These are phyloP conservation scores for Gortyna flavago DNA, from an alignment of 2,888 invertebrate species.

Conservation along the genomic window DNA sequence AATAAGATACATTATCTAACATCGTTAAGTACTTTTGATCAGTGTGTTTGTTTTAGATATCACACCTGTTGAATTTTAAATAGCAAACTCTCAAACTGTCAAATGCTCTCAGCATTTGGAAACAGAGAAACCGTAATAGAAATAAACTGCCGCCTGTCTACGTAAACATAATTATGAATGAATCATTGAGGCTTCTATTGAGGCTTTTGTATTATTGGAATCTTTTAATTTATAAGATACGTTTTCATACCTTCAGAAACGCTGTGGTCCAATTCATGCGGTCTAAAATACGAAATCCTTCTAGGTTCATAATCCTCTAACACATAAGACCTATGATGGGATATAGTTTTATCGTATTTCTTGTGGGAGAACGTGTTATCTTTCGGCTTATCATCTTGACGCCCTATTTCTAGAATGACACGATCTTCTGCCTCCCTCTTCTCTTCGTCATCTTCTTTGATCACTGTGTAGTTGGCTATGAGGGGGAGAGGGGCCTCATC, in stretches of 20 bases:
- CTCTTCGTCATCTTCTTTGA: slow-evolving; percentile 82
- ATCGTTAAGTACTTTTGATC: not conserved
- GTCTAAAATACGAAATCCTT: slow-evolving; percentile 80
- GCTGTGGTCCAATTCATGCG: slow-evolving; percentile 81
- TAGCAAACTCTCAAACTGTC: not conserved
- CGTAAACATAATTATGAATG: slow-evolving; percentile 11
- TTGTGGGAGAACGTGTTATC: slow-evolving; percentile 88
- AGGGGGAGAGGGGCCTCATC: slow-evolving; percentile 84
- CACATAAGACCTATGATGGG: slow-evolving; percentile 86
- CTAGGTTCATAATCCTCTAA: slow-evolving; percentile 86
- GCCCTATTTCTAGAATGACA: slow-evolving; percentile 88
- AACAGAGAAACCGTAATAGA: not conserved
- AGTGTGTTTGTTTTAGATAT: not conserved
- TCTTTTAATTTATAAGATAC: not conserved
- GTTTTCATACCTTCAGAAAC: slow-evolving; percentile 77
- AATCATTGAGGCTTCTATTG: not conserved
- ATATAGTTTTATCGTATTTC: slow-evolving; percentile 88
- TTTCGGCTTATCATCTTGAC: slow-evolving; percentile 86
- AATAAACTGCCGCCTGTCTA: not conserved
- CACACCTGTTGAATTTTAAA: not conserved
- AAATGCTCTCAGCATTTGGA: slow-evolving; percentile 1
- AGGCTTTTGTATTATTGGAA: not conserved
- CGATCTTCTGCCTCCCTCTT: slow-evolving; percentile 83
- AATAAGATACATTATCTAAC: not conserved
- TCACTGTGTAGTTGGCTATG: slow-evolving; percentile 83